Conservation (phyloP, 2,888 invertebrate genomes). For the Hemaris fuciformis region DNA sequence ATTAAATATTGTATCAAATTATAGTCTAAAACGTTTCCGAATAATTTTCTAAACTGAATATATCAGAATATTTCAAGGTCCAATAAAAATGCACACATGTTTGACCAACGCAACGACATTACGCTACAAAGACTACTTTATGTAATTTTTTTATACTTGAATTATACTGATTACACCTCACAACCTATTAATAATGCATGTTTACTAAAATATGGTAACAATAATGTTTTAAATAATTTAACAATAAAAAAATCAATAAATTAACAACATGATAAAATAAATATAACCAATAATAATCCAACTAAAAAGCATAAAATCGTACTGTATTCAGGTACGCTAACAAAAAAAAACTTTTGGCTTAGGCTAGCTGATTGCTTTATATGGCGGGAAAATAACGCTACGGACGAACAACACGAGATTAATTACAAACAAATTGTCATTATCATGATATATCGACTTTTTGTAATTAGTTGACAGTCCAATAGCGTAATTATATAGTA, state of each 20-base stretch:
- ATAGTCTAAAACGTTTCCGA: too few species aligned
- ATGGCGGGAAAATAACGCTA: constrained; percentile 4
- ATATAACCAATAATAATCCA: constrained; percentile 10
- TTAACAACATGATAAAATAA: constrained; percentile 34
- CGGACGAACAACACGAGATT: background rate
- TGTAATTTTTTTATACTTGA: background rate
- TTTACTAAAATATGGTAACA: constrained; percentile 22
- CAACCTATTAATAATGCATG: constrained; percentile 25
- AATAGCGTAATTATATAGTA: background rate
- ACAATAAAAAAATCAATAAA: constrained; percentile 29
- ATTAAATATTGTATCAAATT: too few species aligned
- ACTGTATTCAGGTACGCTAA: constrained; percentile 35
- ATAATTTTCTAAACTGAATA: too few species aligned
- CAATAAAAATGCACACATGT: background rate
- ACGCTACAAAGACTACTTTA: constrained; percentile 2
- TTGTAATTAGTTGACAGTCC: background rate
- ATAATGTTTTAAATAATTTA: constrained; percentile 30
- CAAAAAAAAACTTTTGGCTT: constrained; percentile 38
- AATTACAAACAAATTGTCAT: background rate
- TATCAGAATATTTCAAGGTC: background rate
- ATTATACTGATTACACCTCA: constrained; percentile 24
- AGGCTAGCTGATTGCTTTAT: constrained; percentile 26
- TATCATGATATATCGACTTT: background rate
- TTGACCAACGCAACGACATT: background rate
- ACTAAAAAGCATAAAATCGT: constrained; percentile 18